Evolutionary conservation across 92 coral and sea anemone species (phyloP).

Genomic region (Zoanthus sansibaricus): DNA sequence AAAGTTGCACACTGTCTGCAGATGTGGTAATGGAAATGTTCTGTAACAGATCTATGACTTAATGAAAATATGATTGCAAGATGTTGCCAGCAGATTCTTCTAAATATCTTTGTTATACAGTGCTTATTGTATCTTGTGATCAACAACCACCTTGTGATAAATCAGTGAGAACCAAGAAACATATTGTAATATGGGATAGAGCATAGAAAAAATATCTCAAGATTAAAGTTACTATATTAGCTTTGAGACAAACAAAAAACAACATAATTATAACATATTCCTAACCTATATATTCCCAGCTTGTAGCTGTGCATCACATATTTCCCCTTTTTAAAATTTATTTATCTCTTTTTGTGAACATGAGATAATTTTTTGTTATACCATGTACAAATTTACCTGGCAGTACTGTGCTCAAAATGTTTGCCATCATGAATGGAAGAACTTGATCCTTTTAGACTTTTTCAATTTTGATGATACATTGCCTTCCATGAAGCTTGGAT

Average conservation of each 20-base stretch:
- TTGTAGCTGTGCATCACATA: no score
- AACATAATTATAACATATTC: no score
- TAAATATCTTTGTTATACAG: slow-evolving; percentile 38
- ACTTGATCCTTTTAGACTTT: slow-evolving; percentile 60
- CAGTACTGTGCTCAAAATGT: background rate
- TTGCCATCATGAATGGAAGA: slow-evolving; percentile 55
- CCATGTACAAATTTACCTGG: no score
- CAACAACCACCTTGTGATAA: slow-evolving; percentile 47
- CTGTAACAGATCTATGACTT: slow-evolving; percentile 53
- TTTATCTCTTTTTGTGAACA: no score
- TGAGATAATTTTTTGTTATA: no score
- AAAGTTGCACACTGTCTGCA: no score
- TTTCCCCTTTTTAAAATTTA: no score
- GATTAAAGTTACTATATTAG: no score
- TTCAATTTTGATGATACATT: slow-evolving; percentile 55
- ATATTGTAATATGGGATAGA: no score
- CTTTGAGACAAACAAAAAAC: no score
- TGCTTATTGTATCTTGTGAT: slow-evolving; percentile 51
- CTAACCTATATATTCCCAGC: no score
- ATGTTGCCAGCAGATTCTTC: slow-evolving; percentile 25
- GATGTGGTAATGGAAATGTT: background rate
- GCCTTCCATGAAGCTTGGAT: slow-evolving; percentile 63
- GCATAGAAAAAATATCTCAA: no score
- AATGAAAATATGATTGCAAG: slow-evolving; percentile 45
- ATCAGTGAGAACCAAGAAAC: background rate